Conservation (phyloP, 2,888 invertebrate species). For the Mylabris sibirica region DNA sequence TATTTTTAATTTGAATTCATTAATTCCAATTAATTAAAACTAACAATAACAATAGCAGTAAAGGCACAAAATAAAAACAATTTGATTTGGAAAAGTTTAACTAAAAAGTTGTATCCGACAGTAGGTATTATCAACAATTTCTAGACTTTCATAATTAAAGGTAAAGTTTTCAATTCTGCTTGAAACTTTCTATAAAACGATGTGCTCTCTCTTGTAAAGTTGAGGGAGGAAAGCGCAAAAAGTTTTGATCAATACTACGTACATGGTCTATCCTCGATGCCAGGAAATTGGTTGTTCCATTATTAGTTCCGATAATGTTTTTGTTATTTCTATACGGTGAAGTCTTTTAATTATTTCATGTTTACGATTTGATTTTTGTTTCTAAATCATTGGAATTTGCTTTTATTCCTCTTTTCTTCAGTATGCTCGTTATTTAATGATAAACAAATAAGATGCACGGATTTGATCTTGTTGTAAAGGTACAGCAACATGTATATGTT, state of each 20-base stretch:
- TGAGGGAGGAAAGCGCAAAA: slow-evolving; percentile 8
- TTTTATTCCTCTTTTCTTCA: neutral
- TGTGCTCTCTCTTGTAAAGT: slow-evolving; percentile 1
- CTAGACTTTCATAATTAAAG: slow-evolving; percentile 13
- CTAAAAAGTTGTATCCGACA: neutral
- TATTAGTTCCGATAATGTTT: slow-evolving; percentile 1
- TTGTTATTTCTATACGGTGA: too few relatives aligned
- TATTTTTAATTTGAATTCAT: neutral
- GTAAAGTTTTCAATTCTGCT: slow-evolving; percentile 5
- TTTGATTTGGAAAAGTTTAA: slow-evolving; percentile 7
- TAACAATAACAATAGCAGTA: neutral
- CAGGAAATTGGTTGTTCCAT: slow-evolving; percentile 10
- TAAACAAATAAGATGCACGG: slow-evolving; percentile 2
- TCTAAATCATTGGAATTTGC: neutral
- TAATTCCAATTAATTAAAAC: neutral
- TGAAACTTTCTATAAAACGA: slow-evolving; percentile 12
- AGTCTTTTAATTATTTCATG: neutral
- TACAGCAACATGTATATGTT: neutral
- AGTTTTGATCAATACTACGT: slow-evolving; percentile 10
- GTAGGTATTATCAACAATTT: neutral
- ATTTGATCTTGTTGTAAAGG: neutral
- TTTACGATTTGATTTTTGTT: neutral
- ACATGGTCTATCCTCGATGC: neutral
- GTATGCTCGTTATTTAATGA: neutral
- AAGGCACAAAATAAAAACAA: neutral